Conservation (phyloP, 2,888 invertebrate species). For the Ashinkailepas kermadecensis region DNA sequence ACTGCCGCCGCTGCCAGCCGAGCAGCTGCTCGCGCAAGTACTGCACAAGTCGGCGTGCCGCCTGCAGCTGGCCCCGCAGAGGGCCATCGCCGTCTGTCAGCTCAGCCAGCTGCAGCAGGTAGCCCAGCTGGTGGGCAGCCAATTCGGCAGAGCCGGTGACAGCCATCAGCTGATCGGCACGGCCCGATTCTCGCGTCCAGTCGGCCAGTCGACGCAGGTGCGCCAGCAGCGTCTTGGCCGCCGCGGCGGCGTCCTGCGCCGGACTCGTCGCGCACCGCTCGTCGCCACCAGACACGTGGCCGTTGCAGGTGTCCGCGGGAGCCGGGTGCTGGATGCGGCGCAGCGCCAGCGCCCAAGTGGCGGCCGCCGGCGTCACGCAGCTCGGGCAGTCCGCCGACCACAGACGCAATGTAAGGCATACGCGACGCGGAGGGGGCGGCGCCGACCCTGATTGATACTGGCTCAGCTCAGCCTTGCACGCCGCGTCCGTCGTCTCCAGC, state of each 20-base stretch:
- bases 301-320: not conserved
- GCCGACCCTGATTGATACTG: not conserved
- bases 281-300: not conserved
- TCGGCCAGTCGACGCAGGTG: not conserved
- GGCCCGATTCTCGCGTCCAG: not conserved
- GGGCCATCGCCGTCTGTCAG: not conserved
- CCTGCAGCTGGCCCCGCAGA: not conserved
- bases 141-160: not conserved
- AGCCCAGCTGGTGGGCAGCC: not conserved
- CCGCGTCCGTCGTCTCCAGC: not conserved
- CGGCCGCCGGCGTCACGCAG: not conserved
- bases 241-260: not conserved
- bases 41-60: not conserved
- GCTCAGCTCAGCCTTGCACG: not conserved
- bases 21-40: not conserved
- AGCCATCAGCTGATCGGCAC: not conserved
- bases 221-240: not conserved
- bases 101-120: not conserved
- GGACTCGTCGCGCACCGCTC: not conserved
- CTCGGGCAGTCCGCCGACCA: not conserved
- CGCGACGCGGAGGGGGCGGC: not conserved
- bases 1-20: not conserved
- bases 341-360: not conserved
- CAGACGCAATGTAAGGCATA: not conserved
- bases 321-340: not conserved